Conservation (phyloP, 2,888 invertebrate species). For the Tanypteryx hageni region DNA sequence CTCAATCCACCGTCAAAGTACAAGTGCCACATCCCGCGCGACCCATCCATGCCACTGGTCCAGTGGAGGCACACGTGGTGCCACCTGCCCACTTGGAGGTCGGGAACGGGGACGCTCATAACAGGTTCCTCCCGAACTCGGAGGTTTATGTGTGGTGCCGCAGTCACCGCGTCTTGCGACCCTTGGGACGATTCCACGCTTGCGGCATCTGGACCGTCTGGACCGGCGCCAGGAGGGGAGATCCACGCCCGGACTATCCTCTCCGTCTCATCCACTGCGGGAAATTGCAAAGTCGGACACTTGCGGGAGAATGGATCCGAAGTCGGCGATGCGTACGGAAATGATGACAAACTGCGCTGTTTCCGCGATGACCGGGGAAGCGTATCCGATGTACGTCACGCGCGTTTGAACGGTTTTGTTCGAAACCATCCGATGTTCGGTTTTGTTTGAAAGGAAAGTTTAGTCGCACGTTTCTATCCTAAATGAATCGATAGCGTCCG, state of each 20-base stretch:
- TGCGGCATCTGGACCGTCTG: constrained; percentile 77
- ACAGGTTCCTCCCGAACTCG: constrained; percentile 76
- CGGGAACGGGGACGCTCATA: constrained; percentile 66
- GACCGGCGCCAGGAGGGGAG: constrained; percentile 74
- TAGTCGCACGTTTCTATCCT: too few species aligned
- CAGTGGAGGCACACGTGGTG: constrained; percentile 83
- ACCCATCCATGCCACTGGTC: constrained; percentile 74
- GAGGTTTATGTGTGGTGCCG: constrained; percentile 72
- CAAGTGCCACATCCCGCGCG: constrained; percentile 51
- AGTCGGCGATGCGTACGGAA: neutral
- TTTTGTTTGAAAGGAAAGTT: neutral
- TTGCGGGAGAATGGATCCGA: neutral
- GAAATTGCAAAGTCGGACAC: constrained; percentile 5
- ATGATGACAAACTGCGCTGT: neutral
- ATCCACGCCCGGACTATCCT: constrained; percentile 33
- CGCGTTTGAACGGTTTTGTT: neutral
- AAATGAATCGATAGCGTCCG: too few species aligned
- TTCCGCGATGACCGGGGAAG: neutral
- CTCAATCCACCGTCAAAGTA: constrained; percentile 60
- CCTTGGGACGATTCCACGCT: constrained; percentile 81
- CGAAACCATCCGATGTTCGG: neutral
- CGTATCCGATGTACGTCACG: neutral
- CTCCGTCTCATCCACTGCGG: constrained; percentile 42
- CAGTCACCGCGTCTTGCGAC: constrained; percentile 78
- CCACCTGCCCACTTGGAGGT: constrained; percentile 77